phyloP scores from a whole-genome alignment of 2,113 vertebrate genomes.

The Onychorhynchus coronatus region DNA sequence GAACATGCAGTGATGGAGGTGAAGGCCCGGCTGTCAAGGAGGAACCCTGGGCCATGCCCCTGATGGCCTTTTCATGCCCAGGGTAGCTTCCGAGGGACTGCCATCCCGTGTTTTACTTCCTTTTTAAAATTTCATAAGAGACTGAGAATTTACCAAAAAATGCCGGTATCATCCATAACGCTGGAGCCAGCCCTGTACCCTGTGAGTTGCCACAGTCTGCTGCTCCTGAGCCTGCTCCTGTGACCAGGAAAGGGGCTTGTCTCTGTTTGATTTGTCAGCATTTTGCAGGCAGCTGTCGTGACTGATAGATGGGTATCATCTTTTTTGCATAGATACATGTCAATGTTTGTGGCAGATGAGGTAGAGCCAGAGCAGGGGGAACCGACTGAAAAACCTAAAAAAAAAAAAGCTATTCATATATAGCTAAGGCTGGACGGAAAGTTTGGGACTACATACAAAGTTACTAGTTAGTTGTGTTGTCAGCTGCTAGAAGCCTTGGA shows the following conservation, averaged over 20 bases:
- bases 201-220: background rate
- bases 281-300: background rate
- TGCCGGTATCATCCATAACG: fast-evolving
- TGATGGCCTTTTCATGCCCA: fast-evolving
- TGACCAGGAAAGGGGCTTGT: background rate
- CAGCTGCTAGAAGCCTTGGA: background rate
- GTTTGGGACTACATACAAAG: fast-evolving
- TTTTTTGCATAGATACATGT: background rate
- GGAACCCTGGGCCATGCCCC: background rate
- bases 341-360: background rate
- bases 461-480: background rate
- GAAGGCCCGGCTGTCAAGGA: background rate
- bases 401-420: background rate
- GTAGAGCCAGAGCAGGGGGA: background rate
- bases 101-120: background rate
- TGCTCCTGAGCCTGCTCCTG: background rate
- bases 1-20: fast-evolving
- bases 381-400: background rate
- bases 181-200: fast-evolving
- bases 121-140: background rate
- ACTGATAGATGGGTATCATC: background rate
- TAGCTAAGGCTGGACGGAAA: background rate
- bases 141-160: background rate
- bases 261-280: background rate
- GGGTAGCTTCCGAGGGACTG: no score